Base-by-base conservation (phyloP, 2,888 invertebrate genomes). In the Ochropleura leucogaster region DNA sequence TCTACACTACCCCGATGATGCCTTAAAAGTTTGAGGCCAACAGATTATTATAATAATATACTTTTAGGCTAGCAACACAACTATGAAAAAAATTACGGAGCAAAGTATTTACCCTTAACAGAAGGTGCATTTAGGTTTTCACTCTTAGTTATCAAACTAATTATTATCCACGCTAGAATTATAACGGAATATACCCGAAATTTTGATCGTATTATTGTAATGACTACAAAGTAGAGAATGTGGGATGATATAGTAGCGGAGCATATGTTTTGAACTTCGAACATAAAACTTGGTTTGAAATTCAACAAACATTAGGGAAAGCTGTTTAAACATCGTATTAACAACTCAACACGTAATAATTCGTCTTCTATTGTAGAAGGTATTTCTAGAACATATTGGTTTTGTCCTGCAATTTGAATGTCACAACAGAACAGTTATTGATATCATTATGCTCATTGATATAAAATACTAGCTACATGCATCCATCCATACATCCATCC, bases 231-330 rank as follows among this genome's bases (percentile, higher is more conserved):
- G 57, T 64, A 20, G 0, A 69, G 76, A 79, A 79, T 57, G 76
- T 64, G 20, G 18, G 18, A 57, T 44, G 60, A 62, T 20, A 20
- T 20, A 20, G n/a, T 68, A 59, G 49, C 57, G 30, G 18, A 42
- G 18, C 71, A n/a, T 68, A 60, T 51, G 74, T 72, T 78, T 69
- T 59, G 18, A 72, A 75, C 55, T 82, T 74, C 55, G 68, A 67
- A 83, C 71, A 64, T 69, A 20, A 63, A 70, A 69, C 30, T 30
- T 30, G 30, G 62, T 75, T 79, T 55, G 49, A 71, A 72, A 49
- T 72, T 72, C 46, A 83, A 83, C 83, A 76, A 83, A 83, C 83
- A 76, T 76, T 57, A 60, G 14, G 64, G 18, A 72, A 53, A 82
- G 63, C 59, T 67, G 55, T 66, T 74, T 57, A 40, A 74, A 71